Evolutionary conservation across 2,888 invertebrate species (phyloP).

Genomic region (Cyclophora punctaria): DNA sequence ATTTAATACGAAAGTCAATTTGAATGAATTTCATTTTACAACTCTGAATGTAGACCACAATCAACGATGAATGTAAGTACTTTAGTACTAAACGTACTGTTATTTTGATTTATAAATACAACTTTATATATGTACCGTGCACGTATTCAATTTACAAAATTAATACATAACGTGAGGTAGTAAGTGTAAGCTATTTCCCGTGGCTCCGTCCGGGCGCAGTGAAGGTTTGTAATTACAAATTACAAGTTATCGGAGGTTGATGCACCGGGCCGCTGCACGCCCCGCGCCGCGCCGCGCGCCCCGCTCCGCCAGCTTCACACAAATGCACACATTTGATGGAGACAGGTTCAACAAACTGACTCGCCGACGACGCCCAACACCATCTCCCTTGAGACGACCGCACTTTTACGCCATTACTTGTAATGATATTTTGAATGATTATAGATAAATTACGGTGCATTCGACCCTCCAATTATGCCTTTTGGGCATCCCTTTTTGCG

Average conservation of each 20-base stretch:
- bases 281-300: conserved; percentile 25
- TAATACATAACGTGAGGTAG: conserved; percentile 47
- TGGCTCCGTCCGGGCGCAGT: conserved; percentile 56
- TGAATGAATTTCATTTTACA: too few relatives aligned
- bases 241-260: conserved; percentile 71
- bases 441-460: conserved; percentile 41
- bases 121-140: conserved; percentile 20
- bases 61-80: too few relatives aligned
- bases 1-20: too few relatives aligned
- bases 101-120: conserved; percentile 12
- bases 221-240: conserved; percentile 70
- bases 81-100: too few relatives aligned
- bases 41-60: too few relatives aligned
- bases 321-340: conserved; percentile 59
- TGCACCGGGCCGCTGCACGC: conserved; percentile 46
- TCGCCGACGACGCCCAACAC: conserved; percentile 23
- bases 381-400: conserved; percentile 39
- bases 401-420: conserved; percentile 55
- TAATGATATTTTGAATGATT: conserved; percentile 58
- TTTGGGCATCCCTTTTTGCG: conserved; percentile 30
- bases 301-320: conserved; percentile 38
- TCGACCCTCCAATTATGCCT: conserved; percentile 37
- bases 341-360: conserved; percentile 69
- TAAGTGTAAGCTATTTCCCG: conserved; percentile 59
- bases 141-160: conserved; percentile 44